phyloP scores from a whole-genome alignment of 2,888 invertebrate genomes.

The Cephus nigrinus region DNA sequence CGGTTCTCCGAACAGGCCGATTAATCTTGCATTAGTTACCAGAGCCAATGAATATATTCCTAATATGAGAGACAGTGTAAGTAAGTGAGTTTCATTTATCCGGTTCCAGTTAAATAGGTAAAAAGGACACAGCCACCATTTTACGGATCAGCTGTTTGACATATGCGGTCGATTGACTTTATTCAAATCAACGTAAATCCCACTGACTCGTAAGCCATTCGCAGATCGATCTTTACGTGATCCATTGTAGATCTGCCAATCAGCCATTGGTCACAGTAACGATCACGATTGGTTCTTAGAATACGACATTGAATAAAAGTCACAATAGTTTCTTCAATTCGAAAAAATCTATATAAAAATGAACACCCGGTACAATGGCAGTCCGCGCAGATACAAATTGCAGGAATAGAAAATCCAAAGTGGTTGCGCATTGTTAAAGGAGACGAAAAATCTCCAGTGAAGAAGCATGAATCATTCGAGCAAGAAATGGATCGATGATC shows the following conservation, averaged over 20 bases:
- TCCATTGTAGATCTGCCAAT: slow-evolving; percentile 2
- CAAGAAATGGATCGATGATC: neutral
- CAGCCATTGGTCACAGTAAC: neutral
- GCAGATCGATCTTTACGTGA: neutral
- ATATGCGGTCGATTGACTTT: neutral
- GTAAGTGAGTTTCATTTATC: neutral
- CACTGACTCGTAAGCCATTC: neutral
- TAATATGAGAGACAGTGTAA: neutral
- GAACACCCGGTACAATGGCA: too few species aligned
- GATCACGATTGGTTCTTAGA: neutral
- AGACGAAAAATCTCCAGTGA: neutral
- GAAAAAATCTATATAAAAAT: neutral
- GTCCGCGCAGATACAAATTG: neutral
- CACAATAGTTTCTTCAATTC: neutral
- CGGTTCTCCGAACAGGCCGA: neutral
- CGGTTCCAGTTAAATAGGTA: neutral
- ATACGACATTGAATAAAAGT: neutral
- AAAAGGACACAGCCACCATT: neutral
- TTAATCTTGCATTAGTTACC: neutral
- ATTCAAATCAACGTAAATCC: neutral
- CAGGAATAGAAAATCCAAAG: neutral
- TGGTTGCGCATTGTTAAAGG: neutral
- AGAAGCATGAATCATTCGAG: neutral
- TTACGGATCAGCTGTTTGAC: neutral
- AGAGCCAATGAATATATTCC: neutral